Conservation (phyloP, 2,113 vertebrate species). For the Megaceryle torquata region DNA sequence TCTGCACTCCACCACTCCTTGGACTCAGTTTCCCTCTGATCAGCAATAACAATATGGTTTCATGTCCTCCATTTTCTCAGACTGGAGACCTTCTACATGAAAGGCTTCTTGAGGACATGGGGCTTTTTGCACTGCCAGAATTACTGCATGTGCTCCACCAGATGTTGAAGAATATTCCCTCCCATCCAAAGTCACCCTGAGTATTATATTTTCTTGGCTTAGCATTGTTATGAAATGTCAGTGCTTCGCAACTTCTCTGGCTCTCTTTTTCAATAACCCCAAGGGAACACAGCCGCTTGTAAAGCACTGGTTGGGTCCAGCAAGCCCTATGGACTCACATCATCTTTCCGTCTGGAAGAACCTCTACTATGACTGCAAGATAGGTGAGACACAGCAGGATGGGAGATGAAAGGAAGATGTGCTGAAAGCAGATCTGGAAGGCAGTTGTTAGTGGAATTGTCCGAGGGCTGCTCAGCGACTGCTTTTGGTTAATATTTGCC, state of each 20-base stretch:
- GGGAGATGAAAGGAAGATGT: background rate
- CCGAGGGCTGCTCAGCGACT: background rate
- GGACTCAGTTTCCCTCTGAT: background rate
- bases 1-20: background rate
- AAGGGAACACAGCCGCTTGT: background rate
- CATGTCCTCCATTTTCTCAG: background rate
- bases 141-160: slow-evolving; percentile 20
- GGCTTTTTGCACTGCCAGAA: background rate
- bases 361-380: background rate
- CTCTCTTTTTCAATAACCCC: slow-evolving; percentile 30
- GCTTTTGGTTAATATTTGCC: background rate
- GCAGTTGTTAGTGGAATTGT: background rate
- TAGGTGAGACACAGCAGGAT: background rate
- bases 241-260: background rate
- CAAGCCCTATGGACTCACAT: background rate
- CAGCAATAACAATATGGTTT: background rate
- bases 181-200: background rate
- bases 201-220: slow-evolving; percentile 25
- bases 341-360: background rate
- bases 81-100: background rate
- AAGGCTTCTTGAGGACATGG: slow-evolving; percentile 29
- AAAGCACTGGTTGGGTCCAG: background rate
- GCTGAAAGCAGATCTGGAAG: background rate
- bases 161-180: slow-evolving; percentile 18
- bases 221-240: slow-evolving; percentile 52